Evolutionary conservation across 2,797 vertebrate species (phyloP).

Genomic region (Leptoclinus maculatus): DNA sequence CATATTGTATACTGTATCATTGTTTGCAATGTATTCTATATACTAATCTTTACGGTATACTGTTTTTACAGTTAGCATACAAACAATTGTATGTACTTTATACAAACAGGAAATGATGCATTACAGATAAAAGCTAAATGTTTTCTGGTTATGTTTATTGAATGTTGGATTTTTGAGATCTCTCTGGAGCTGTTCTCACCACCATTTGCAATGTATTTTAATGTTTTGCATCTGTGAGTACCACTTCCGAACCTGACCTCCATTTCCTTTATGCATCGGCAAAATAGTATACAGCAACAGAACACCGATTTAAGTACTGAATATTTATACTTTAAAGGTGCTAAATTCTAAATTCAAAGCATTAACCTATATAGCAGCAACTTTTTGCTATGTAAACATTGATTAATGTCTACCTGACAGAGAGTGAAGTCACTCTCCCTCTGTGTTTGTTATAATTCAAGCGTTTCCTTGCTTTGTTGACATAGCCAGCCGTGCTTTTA

Average conservation of each 20-base stretch:
- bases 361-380: too few relatives aligned
- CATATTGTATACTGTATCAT: too few relatives aligned
- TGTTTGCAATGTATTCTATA: too few relatives aligned
- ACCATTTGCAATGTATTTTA: constrained; percentile 6
- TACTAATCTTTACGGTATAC: background rate
- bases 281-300: background rate
- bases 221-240: background rate
- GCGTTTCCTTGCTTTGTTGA: too few relatives aligned
- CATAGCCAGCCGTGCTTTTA: too few relatives aligned
- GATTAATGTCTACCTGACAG: too few relatives aligned
- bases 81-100: background rate
- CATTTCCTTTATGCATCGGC: background rate
- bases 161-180: background rate
- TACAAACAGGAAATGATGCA: background rate
- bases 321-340: background rate
- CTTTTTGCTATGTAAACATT: too few relatives aligned
- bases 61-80: background rate
- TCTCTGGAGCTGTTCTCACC: background rate
- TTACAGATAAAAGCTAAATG: background rate
- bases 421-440: too few relatives aligned
- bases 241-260: background rate
- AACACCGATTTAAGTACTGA: background rate
- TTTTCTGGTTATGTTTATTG: background rate
- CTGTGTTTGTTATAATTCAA: too few relatives aligned
- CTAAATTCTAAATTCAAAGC: too few relatives aligned